These are phyloP conservation scores for Opisthograptis luteolata DNA, from an alignment of 2,888 invertebrate species.

Conservation along the genomic window DNA sequence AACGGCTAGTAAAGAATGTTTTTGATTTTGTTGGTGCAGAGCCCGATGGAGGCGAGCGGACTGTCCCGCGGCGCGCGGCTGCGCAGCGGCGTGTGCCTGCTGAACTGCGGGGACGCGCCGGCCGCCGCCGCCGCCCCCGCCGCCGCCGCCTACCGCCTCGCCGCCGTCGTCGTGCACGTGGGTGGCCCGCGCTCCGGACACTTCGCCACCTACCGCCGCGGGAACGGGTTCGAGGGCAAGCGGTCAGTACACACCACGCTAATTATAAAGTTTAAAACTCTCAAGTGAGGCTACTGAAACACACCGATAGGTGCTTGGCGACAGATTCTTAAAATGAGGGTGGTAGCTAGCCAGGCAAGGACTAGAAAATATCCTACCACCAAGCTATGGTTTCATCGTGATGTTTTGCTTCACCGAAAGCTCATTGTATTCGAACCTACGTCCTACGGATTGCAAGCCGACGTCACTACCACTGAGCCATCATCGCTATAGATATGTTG, in stretches of 20 bases:
- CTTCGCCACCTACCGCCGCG: constrained; percentile 96
- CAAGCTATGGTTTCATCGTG: too few relatives aligned
- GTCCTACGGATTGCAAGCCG: too few relatives aligned
- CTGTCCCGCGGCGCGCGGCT: constrained; percentile 50
- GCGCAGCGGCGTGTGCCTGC: constrained; percentile 47
- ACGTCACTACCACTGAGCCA: too few relatives aligned
- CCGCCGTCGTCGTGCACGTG: constrained; percentile 95
- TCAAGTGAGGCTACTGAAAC: too few relatives aligned
- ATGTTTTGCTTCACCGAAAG: too few relatives aligned
- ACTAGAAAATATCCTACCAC: too few relatives aligned
- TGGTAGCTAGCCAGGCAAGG: too few relatives aligned
- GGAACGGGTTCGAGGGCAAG: constrained; percentile 84
- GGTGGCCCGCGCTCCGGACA: constrained; percentile 96
- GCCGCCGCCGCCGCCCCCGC: constrained; percentile 36
- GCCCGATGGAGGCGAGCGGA: constrained; percentile 67
- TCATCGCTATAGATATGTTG: too few relatives aligned
- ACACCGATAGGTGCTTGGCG: too few relatives aligned
- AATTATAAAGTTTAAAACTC: neutral
- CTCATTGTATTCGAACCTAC: too few relatives aligned
- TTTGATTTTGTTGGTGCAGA: constrained; percentile 41
- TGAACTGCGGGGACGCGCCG: constrained; percentile 43
- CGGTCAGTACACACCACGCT: constrained; percentile 48
- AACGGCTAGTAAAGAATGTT: too few relatives aligned
- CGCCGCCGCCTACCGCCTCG: constrained; percentile 86
- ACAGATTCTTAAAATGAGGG: too few relatives aligned